Evolutionary conservation across 23 tunicate genomes (phyloP).

Genomic region (Diplosoma virens): DNA sequence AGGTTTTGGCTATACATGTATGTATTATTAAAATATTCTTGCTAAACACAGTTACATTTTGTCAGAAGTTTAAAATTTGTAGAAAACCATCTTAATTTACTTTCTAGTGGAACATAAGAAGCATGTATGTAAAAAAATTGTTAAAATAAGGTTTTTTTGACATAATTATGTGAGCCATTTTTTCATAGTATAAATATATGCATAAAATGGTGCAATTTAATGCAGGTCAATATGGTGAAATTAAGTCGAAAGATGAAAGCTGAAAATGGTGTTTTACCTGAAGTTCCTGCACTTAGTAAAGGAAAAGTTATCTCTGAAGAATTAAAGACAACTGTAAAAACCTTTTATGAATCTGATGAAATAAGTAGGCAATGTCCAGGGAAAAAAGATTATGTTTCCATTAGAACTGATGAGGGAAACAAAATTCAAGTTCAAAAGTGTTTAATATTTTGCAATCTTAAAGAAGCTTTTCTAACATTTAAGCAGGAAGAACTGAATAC

Average conservation of each 20-base stretch:
- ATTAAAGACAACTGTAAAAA: neutral
- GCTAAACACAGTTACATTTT: too few relatives aligned
- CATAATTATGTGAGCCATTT: too few relatives aligned
- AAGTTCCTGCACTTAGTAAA: slow-evolving; percentile 2
- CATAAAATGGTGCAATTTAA: too few relatives aligned
- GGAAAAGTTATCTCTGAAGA: neutral
- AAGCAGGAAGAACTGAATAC: neutral
- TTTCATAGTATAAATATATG: too few relatives aligned
- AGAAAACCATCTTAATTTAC: too few relatives aligned
- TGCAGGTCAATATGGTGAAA: slow-evolving; percentile 5
- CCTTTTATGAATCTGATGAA: neutral
- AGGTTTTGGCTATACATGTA: too few relatives aligned
- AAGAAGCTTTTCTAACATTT: slow-evolving; percentile 8
- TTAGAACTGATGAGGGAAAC: slow-evolving; percentile 1
- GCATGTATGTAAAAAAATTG: too few relatives aligned
- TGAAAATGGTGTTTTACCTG: slow-evolving; percentile 13
- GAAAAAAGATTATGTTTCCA: neutral
- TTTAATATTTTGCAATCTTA: slow-evolving; percentile 12
- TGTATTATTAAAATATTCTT: too few relatives aligned
- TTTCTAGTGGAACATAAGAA: too few relatives aligned
- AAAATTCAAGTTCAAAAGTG: slow-evolving; percentile 5
- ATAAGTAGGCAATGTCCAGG: slow-evolving; percentile 7
- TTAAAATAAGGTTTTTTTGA: too few relatives aligned
- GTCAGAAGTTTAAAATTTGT: too few relatives aligned
- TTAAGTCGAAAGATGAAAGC: slow-evolving; percentile 10